Evolutionary conservation across 2,888 invertebrate species (phyloP).

Genomic region (Agriopis aurantiaria): DNA sequence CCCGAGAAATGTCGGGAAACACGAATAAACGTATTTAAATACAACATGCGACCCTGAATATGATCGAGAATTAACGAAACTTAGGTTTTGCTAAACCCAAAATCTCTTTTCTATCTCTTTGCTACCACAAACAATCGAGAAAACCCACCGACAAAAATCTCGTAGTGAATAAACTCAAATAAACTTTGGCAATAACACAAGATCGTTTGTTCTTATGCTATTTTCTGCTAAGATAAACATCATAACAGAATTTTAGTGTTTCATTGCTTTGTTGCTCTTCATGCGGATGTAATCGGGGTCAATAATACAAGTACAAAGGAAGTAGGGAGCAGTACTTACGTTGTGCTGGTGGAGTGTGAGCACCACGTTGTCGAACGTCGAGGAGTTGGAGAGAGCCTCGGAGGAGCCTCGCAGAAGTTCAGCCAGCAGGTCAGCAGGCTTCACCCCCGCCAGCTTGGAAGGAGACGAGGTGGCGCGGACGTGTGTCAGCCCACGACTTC

Average conservation of each 20-base stretch:
- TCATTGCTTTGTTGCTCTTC: constrained; percentile 66
- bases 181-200: constrained; percentile 73
- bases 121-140: constrained; percentile 37
- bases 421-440: constrained; percentile 89
- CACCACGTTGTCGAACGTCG: constrained; percentile 82
- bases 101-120: constrained; percentile 50
- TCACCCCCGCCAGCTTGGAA: constrained; percentile 90
- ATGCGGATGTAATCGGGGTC: constrained; percentile 62
- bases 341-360: constrained; percentile 82
- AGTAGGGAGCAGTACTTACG: constrained; percentile 68
- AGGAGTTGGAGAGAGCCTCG: constrained; percentile 89
- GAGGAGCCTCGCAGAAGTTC: constrained; percentile 93
- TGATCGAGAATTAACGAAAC: constrained; percentile 68
- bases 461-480: constrained; percentile 93
- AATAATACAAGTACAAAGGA: constrained; percentile 50
- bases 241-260: constrained; percentile 68
- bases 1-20: constrained; percentile 67
- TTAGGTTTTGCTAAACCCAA: constrained; percentile 46
- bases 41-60: constrained; percentile 68
- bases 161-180: constrained; percentile 66
- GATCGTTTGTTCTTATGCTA: constrained; percentile 68
- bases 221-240: constrained; percentile 75
- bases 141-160: constrained; percentile 55
- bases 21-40: constrained; percentile 68
- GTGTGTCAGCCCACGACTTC: constrained; percentile 86